Base-by-base conservation (phyloP, 2,888 invertebrate species). In the Agriotes lineatus region DNA sequence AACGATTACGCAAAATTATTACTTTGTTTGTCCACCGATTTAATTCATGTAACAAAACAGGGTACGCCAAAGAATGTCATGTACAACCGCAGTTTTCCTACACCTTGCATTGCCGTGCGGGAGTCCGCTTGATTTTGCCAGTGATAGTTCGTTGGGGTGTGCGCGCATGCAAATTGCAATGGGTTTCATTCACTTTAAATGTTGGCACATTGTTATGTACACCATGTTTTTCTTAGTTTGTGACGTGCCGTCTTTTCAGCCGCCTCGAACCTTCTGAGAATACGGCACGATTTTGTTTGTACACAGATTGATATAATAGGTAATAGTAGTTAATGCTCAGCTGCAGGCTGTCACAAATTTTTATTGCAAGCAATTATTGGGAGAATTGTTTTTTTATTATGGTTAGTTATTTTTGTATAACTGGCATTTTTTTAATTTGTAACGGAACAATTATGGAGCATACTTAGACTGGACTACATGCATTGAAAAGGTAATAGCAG, bases 191-290 rank as follows among this genome's bases (percentile, higher is more conserved):
- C 76, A 76, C 76, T 77, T 80, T 80, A 72, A 76, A 78, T 80
- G 78, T 80, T 76, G 78, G 81, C 80, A 81, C 80, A 72, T 81
- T 81, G 81, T 81, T 81, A 81, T 81, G 76, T 76, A 80, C 80
- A 80, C 80, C 69, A 73, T 70, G 75, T 78, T 76, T 75, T 56
- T 69, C 54, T 69, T 19, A 20, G 52, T 18, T 54, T 59, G 39
- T 59, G 39, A 52, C 37, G 39, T 45, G 65, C 50, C 65, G 50
- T 33, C 19, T 59, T 50, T 64, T 66, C 35, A 66, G 37, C 20
- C 25, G 12, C 14, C 14, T 12, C 16, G 39, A 57, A 22, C n/a
- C n/a, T n/a, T 63, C 63, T 59, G 39, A 61, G 52, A 64, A 61
- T 57, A 48, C 67, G 61, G 64, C 67, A 42, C 48, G 44, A 58